These are phyloP conservation scores for Drosophila infuscata DNA, from an alignment of 2,888 invertebrate species.

Conservation along the genomic window DNA sequence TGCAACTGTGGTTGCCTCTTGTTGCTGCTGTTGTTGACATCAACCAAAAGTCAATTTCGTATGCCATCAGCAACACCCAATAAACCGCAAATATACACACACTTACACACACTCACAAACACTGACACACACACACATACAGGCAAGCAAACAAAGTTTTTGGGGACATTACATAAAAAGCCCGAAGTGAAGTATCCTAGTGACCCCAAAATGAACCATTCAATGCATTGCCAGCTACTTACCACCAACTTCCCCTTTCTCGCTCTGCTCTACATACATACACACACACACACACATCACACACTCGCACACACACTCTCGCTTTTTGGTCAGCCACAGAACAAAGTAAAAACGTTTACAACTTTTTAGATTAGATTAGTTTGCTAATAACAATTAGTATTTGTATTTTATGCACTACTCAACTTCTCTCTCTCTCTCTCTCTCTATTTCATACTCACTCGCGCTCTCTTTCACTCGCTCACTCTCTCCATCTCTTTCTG, in stretches of 20 bases:
- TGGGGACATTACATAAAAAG: constrained; percentile 49
- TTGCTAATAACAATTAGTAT: constrained; percentile 83
- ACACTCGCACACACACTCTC: constrained; percentile 1
- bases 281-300: constrained; percentile 7
- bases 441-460: neutral
- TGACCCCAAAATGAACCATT: constrained; percentile 74
- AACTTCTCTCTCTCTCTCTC: constrained; percentile 38
- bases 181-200: constrained; percentile 50
- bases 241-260: constrained; percentile 1
- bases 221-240: constrained; percentile 61
- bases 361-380: constrained; percentile 84
- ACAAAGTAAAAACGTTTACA: constrained; percentile 79
- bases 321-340: constrained; percentile 66
- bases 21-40: constrained; percentile 58
- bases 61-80: constrained; percentile 76
- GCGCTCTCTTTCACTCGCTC: constrained; percentile 7
- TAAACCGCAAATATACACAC: constrained; percentile 56
- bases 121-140: constrained; percentile 5
- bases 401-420: constrained; percentile 80
- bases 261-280: neutral
- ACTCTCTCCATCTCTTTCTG: constrained; percentile 1
- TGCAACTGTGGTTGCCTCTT: constrained; percentile 12
- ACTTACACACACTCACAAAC: constrained; percentile 16
- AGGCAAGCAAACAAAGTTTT: constrained; percentile 49
- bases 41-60: constrained; percentile 79